Base-by-base conservation (phyloP, 2,113 vertebrate species). In the Tiliqua scincoides region DNA sequence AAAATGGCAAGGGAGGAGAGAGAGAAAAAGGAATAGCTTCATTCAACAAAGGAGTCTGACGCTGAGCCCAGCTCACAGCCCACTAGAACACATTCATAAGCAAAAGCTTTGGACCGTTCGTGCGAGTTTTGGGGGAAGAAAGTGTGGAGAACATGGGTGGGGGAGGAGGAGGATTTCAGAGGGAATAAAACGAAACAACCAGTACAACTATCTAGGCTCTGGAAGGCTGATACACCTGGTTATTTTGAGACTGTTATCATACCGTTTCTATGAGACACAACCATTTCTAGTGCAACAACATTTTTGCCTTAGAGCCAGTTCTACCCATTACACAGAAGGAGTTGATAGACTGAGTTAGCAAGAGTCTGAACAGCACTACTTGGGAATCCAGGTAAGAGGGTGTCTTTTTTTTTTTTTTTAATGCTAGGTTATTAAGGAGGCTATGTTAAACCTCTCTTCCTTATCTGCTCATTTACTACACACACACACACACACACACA, bases 1-100 rank as follows among this genome's bases (percentile, higher is more conserved):
- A 95, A 96, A 93, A 96, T 87, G 92, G 94, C 43, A 90, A 94
- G 89, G 94, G 91, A 92, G 89, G 94, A 85, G 93, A 94, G 82
- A 95, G 91, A 96, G 23, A 80, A 67, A 52, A 25, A 85, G 15
- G 87, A 94, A 89, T 0, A 80, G 95, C 91, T 91, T 84, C 91
- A 92, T 82, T 95, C 82, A 89, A 91, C 88, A 94, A 87, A 88
- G 87, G 71, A 82, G 4, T 48, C 21, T 89, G 93, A 30, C 6
- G 43, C 9, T 76, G 90, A 1, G 92, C 93, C 0, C 88, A 92
- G 91, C 88, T 92, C 83, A 90, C 76, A 91, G 32, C 87, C 43
- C 91, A 85, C 87, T 85, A 85, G 70, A 63, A 70, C 88, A 86
- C 35, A 32, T 14, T 30, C 5, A 84, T 85, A 74, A 94, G 86